Percentiles rank a stretch among this genome's conserved stretches.
phyloP scores from a whole-genome alignment of 2,888 invertebrate species.

The Heliconius ismenius region DNA sequence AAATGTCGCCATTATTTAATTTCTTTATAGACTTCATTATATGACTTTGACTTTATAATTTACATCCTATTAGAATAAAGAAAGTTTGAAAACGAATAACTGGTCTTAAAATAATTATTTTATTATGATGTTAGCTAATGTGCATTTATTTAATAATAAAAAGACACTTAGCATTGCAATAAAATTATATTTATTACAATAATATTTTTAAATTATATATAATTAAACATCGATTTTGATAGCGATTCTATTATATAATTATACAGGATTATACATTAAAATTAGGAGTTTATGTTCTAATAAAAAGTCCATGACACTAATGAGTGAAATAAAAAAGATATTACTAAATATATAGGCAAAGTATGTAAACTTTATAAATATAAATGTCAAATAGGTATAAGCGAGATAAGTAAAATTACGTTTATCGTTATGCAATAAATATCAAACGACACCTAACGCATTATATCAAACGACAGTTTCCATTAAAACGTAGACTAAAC shows the following conservation, averaged over 20 bases:
- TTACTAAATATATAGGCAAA: background rate
- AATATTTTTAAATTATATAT: background rate
- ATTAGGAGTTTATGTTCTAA: background rate
- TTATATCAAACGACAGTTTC: constrained; percentile 18
- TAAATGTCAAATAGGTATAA: background rate
- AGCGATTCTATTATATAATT: background rate
- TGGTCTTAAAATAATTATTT: background rate
- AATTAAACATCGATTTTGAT: background rate
- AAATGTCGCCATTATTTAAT: constrained; percentile 21
- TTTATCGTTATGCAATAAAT: constrained; percentile 10
- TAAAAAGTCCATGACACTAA: constrained; percentile 2
- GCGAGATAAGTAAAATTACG: background rate
- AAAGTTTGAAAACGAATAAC: background rate
- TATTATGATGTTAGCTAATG: background rate
- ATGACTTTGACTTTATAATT: background rate
- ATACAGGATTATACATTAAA: background rate
- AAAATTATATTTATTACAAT: background rate
- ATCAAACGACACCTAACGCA: background rate
- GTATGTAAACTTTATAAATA: background rate
- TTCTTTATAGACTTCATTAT: constrained; percentile 16
- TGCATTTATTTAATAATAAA: constrained; percentile 4
- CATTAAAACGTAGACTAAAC: constrained; percentile 30
- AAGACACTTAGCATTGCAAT: background rate
- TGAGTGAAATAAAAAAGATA: background rate
- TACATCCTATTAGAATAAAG: constrained; percentile 8